Base-by-base conservation (phyloP, 2,113 vertebrate genomes). In the Stegastes partitus region DNA sequence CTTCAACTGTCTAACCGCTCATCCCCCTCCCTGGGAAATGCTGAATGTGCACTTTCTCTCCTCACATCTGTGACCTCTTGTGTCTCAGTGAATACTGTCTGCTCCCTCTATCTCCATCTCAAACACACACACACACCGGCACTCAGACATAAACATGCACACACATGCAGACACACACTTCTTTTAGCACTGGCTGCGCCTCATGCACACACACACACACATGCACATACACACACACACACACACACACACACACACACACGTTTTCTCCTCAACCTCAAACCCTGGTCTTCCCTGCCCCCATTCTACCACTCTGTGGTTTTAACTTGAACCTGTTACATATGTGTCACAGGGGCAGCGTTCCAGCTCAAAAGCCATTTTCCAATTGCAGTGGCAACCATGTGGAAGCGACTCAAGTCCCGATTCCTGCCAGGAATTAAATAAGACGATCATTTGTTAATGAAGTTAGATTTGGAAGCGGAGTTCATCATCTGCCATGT, bases 31-130 rank as follows among this genome's bases (percentile, higher is more conserved):
- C 75, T 75, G 73, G 75, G 64, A 88, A 87, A 83, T 56, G 89
- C 83, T 90, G 88, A 92, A 67, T 81, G 79, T 77, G 83, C 87
- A 82, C 69, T 83, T 88, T 91, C 79, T 85, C 56, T 68, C 28
- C 49, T 56, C 66, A 75, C 34, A 64, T 81, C 67, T 79, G 68
- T 82, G 84, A 83, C 75, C 59, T 59, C 75, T 78, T 39, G 54
- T 51, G 57, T 58, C 55, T 77, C 45, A 15, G 42, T 28, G 63
- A 74, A 56, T 51, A 28, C 53, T 19, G 68, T 82, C 81, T 86
- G 51, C 68, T 83, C 61, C 25, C 39, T 74, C 57, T 55, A 74
- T 87, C 80, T 70, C 57, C 11, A 50, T 65, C 64, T 67, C 23
- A 67, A 31, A 53, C 44, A 59, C 58, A 77, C 71, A 53, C 68